A percentile compares a stretch with the other conserved stretches of the same genome.
phyloP scores from a whole-genome alignment of 2,888 invertebrate species.

The Megastigmus dorsalis region DNA sequence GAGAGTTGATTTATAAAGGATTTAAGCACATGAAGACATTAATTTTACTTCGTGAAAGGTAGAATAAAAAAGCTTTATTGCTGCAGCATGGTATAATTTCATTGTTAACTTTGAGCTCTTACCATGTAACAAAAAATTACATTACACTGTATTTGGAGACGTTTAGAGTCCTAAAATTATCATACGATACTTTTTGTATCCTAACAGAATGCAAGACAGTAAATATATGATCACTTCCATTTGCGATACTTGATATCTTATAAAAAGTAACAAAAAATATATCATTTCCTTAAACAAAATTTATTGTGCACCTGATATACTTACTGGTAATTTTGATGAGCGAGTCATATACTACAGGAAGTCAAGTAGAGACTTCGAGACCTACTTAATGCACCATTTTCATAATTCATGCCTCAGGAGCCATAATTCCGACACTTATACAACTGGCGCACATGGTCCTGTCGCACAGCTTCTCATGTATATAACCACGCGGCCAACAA shows the following conservation, averaged over 20 bases:
- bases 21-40: constrained; percentile 18
- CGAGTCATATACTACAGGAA: no score
- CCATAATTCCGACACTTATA: neutral
- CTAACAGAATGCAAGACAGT: constrained; percentile 1
- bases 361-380: no score
- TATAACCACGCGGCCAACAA: no score
- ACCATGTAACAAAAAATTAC: neutral
- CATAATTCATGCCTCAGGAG: neutral
- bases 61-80: constrained; percentile 2
- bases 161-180: neutral
- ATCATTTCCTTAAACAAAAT: no score
- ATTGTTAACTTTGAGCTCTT: neutral
- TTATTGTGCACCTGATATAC: no score
- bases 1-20: neutral
- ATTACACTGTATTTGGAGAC: neutral
- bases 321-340: no score
- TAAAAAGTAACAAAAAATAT: no score
- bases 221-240: no score
- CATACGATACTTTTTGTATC: neutral
- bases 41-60: neutral
- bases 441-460: neutral
- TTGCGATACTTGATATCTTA: no score
- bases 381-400: no score
- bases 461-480: no score
- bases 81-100: neutral